Evolutionary conservation across 2,797 vertebrate species (phyloP), one percentile per base, ranked within the genome.

Genomic region (Phalloptychus januarius): DNA sequence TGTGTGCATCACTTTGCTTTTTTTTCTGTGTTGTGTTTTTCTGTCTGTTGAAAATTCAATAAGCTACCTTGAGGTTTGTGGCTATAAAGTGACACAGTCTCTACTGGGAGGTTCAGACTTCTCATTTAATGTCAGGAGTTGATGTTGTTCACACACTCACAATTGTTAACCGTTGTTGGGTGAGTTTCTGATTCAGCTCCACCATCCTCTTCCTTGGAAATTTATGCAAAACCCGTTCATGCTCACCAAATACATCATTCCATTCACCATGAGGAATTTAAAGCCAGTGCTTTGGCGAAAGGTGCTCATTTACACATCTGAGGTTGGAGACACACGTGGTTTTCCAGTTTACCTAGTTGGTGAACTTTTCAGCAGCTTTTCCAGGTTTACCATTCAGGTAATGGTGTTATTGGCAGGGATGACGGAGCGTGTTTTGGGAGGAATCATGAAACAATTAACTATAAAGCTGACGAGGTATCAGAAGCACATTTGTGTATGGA

Each of bases 301-400:
- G 58, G 7, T 45, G 46, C 72, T 69, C 71, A 56, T 72, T 46
- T 18, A n/a, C 75, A 87, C 58, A 71, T 74, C 83, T 83, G 87
- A 82, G 46, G 54, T 75, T 77, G 72, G 74, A 77, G 76, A 69
- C 80, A 74, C 81, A 82, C 20, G 45, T 85, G 73, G 81, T 89
- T 87, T 90, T 72, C 83, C 83, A 73, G 82, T 79, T 80, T 79
- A 81, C 73, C 77, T 81, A 69, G 42, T 15, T 33, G 45, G 73
- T 85, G 86, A 71, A 44, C 82, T 77, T 67, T 71, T 70, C 25
- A 74, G 79, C 81, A 78, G 70, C 75, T 85, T 69, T 69, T 40
- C 79, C 76, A 77, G 63, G 63, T 73, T 82, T 85, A 78, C 83
- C 78, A 85, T 76, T 40, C 50, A 18, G 15, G 25, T 79, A 31